Evolutionary conservation across 2,797 vertebrate species (phyloP), one percentile per base, ranked within the genome.

Genomic region (Gastrophryne carolinensis): DNA sequence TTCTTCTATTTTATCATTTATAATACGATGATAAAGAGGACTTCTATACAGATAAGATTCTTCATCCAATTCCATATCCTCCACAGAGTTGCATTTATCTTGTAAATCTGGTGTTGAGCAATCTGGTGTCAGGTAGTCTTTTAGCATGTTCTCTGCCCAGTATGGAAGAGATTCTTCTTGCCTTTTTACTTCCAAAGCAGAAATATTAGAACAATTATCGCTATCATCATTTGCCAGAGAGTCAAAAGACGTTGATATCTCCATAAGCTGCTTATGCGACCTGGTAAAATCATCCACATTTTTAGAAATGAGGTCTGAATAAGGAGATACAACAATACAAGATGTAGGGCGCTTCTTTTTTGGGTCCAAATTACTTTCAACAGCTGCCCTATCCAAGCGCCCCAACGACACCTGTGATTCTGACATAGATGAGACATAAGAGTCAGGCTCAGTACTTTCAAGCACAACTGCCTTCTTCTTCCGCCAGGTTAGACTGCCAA

Each of bases 321-420:
- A 52, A 4, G 47, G 8, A 23, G 61, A 62, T 24, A 54, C 56
- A 19, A 10, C 3, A 34, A 62, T 67, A 26, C 60, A 64, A 13
- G 67, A 77, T 35, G 34, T 56, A 13, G 37, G 67, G 2, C 37
- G 49, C 12, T 29, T 69, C 9, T 50, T 56, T 56, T 79, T 80
- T 70, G 86, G 70, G 71, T 87, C 83, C 0, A 72, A 63, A 13
- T 80, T 35, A 0, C 86, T 89, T 80, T 83, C 84, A 35, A 87
- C 83, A 0, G 84, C 83, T 4, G 87, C 84, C 73, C 86, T 83
- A 66, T 76, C 81, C 2, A 85, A 74, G 10, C 81, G 79, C 5
- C 82, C 82, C 32, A 83, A 21, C 2, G 79, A 35, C n/a, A 24
- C 47, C n/a, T 70, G 35, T 26, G 24, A 63, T 5, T 27, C 56